These are phyloP conservation scores for Caenorhabditis sp. DNA, from an alignment of 2,888 invertebrate species.

Conservation along the genomic window DNA sequence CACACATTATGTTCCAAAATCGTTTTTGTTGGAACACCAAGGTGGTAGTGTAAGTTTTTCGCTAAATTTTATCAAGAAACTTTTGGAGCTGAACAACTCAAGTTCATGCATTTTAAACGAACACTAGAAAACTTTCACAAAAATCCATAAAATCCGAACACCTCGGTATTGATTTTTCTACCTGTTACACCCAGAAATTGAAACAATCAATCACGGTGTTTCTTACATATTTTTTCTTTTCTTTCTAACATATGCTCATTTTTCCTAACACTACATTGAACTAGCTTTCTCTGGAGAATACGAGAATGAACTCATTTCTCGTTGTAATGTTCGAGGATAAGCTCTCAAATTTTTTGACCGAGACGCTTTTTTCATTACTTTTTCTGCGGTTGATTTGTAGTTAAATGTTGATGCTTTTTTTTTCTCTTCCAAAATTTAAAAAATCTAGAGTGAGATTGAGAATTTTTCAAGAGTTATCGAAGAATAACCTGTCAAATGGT, in stretches of 20 bases:
- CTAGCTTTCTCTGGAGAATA: constrained; percentile 20
- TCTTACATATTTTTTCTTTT: constrained; percentile 28
- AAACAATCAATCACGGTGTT: constrained; percentile 10
- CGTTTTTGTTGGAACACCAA: constrained; percentile 51
- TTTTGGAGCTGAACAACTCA: no score
- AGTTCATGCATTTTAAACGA: no score
- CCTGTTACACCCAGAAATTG: background rate
- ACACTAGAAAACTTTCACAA: no score
- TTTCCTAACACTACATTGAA: constrained; percentile 38
- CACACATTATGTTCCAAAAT: constrained; percentile 50
- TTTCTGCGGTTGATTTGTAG: no score
- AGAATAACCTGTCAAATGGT: background rate
- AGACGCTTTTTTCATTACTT: constrained; percentile 3
- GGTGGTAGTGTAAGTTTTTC: constrained; percentile 58
- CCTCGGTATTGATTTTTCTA: no score
- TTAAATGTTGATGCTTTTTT: no score
- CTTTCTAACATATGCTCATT: constrained; percentile 11
- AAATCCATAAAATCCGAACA: no score
- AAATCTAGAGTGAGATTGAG: no score
- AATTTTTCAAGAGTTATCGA: no score
- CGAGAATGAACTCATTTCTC: constrained; percentile 40
- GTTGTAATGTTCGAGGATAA: constrained; percentile 29
- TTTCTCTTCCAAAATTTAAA: constrained; percentile 8
- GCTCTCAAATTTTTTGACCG: constrained; percentile 24
- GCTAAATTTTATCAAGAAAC: constrained; percentile 8